Evolutionary conservation across 2,113 vertebrate species (phyloP), one percentile per base, ranked within the genome.

Genomic region (Lucifuga dentata): DNA sequence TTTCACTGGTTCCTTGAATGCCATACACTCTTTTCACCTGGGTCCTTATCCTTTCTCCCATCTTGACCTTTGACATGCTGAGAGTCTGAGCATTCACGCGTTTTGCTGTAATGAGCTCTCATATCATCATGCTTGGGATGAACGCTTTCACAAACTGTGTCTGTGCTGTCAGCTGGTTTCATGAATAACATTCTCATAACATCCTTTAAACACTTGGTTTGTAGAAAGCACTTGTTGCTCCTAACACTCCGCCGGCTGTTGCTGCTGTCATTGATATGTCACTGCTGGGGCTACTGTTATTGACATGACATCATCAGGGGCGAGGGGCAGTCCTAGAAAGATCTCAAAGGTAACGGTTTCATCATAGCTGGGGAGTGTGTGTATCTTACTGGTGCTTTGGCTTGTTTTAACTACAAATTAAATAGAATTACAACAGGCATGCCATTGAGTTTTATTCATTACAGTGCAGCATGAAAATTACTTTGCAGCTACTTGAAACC

Each of bases 231-330:
- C n/a, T n/a, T n/a, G n/a, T n/a, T n/a, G n/a, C 68, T 24, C 15
- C 81, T 84, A 87, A 87, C 83, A 66, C 71, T 43, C 29, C 10
- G 9, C 33, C 6, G 10, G 23, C 59, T 17, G 50, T 45, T 57
- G 76, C 67, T 52, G 61, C 79, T 80, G 43, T 80, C 74, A 81
- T 86, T 80, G 82, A 87, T 77, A 85, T 87, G 76, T 68, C 72
- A 61, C 79, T 1, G 35, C 76, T 51, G 86, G 68, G 49, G 19
- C 46, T 15, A 53, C 75, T 70, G 10, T 82, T 74, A 67, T 86
- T 69, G 73, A 84, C 65, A 58, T 84, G 60, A 62, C 74, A 33
- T 51, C 70, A 44, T 38, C 55, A 38, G 73, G 52, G 51, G 24
- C 26, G 12, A 66, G 57, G 46, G 62, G 35, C 0, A 5, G 46